Conservation (phyloP, 2,888 invertebrate species). For the Nomada hirtipes region DNA sequence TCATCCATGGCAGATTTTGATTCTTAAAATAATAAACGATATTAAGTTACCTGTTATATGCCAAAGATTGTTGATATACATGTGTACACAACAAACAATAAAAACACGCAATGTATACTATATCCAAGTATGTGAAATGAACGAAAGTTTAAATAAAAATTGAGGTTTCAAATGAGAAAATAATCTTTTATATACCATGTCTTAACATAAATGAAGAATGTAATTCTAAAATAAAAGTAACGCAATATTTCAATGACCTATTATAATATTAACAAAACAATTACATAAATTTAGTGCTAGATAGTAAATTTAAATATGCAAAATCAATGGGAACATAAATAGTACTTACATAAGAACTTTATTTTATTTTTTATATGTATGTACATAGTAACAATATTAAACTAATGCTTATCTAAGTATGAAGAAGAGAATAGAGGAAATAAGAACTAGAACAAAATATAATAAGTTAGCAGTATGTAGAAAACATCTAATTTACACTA, state of each 20-base stretch:
- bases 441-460: constrained; percentile 19
- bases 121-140: too few relatives aligned
- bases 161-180: neutral
- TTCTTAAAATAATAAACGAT: constrained; percentile 55
- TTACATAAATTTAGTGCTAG: constrained; percentile 7
- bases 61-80: neutral
- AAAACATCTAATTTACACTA: neutral
- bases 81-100: neutral
- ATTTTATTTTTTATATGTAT: constrained; percentile 27
- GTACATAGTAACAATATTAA: constrained; percentile 36
- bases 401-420: constrained; percentile 14
- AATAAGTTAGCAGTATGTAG: neutral
- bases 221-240: constrained; percentile 2
- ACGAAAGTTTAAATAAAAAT: neutral
- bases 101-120: too few relatives aligned
- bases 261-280: constrained; percentile 13
- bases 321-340: constrained; percentile 42
- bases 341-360: constrained; percentile 41
- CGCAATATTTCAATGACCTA: neutral
- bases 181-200: neutral
- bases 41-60: constrained; percentile 21
- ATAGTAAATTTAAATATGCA: constrained; percentile 6
- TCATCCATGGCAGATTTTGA: constrained; percentile 43
- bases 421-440: constrained; percentile 11
- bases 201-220: neutral